Base-by-base conservation (phyloP, 2,113 vertebrate species). In the Anolis sagrei region DNA sequence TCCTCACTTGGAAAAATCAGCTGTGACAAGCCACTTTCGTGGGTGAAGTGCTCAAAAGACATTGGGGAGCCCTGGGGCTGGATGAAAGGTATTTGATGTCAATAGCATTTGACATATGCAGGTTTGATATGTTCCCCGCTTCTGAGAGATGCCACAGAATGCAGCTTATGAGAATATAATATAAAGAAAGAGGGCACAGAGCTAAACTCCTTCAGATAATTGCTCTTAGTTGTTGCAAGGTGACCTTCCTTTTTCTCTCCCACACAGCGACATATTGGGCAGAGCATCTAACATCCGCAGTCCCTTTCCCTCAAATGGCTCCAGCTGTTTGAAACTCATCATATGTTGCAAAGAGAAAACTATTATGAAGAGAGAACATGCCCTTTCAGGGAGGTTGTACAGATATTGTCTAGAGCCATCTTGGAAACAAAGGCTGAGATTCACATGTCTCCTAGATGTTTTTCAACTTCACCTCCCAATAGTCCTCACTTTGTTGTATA, bases 1-100 rank as follows among this genome's bases (percentile, higher is more conserved):
- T 95, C 90, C 92, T 95, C 93, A 89, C 88, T 92, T 92, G 93
- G 94, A 92, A 95, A 96, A 96, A 97, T 97, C 96, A 97, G 93
- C 95, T 93, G 93, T 96, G 97, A 98, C 96, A 97, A 97, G 93
- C 94, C 96, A 96, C 96, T 97, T 97, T 97, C 91, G 48, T 91
- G 94, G 87, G 92, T 93, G 88, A 90, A 92, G 93, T 89, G 89
- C 92, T 94, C 93, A 88, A 91, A 95, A 94, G 94, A 92, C 7
- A 69, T 91, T 87, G 78, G 91, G 86, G 91, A 93, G 92, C 92
- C 90, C 90, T 87, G 87, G 92, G 88, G 93, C 96, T 91, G 82
- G 83, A 93, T 95, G 95, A 95, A 95, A 96, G 92, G 89, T 92
- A 91, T 96, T 96, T 97, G 96, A 97, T 89, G 95, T 86, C 94